phyloP scores from a whole-genome alignment of 2,113 vertebrate genomes.

The Centropus unirufus region DNA sequence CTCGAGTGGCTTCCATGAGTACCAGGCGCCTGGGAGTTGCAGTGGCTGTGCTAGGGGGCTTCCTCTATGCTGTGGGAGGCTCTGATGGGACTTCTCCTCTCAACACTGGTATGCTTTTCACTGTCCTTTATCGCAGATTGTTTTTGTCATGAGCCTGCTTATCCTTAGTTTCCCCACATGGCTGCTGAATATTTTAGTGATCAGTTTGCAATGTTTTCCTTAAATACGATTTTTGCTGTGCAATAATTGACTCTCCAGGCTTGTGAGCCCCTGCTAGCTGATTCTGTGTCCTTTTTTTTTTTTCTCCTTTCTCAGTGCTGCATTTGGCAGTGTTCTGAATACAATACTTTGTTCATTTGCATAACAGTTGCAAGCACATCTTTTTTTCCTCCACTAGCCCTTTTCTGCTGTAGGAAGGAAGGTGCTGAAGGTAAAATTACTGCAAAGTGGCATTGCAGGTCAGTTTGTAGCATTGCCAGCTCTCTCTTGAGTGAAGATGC shows the following conservation, averaged over 20 bases:
- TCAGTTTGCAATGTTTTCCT: neutral
- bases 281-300: no score
- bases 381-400: neutral
- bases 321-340: neutral
- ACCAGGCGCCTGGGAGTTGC: conserved; percentile 95
- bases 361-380: neutral
- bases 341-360: neutral
- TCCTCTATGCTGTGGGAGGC: conserved; percentile 95
- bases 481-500: neutral
- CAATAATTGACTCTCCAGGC: neutral
- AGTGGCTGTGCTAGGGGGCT: conserved; percentile 94
- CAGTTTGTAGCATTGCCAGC: neutral
- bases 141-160: neutral
- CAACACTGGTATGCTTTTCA: conserved; percentile 87
- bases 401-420: neutral
- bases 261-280: neutral
- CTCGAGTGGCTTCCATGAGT: conserved; percentile 98
- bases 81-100: conserved; percentile 98
- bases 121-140: neutral
- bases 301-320: neutral
- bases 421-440: neutral
- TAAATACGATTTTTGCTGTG: neutral
- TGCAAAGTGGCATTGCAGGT: neutral
- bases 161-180: neutral
- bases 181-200: neutral